Conservation (phyloP, 2,888 invertebrate species). For the Scrobipalpa atriplicella region DNA sequence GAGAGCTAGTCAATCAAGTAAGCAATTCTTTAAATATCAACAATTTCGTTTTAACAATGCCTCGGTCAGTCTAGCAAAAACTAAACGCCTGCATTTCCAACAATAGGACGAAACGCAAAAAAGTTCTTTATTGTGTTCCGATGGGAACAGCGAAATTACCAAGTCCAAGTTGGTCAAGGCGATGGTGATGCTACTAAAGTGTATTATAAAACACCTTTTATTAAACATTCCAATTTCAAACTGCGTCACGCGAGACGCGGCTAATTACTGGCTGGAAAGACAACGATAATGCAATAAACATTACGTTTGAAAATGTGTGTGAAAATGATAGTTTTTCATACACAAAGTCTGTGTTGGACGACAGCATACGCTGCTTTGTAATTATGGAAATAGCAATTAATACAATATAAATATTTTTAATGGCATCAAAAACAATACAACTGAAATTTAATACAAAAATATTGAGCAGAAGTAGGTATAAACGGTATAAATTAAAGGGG, state of each 20-base stretch:
- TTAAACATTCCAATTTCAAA: conserved; percentile 25
- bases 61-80: conserved; percentile 32
- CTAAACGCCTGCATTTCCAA: conserved; percentile 38
- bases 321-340: no score
- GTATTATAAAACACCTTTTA: conserved; percentile 26
- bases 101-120: conserved; percentile 51
- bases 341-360: no score
- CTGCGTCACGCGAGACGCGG: conserved; percentile 12
- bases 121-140: conserved; percentile 47
- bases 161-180: conserved; percentile 53
- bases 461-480: no score
- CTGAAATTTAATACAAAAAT: no score
- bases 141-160: conserved; percentile 48
- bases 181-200: conserved; percentile 34
- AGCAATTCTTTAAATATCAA: conserved; percentile 8
- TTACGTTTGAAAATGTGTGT: neutral
- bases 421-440: no score
- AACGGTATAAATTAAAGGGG: no score
- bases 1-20: conserved; percentile 15
- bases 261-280: neutral
- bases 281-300: neutral
- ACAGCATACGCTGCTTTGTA: no score
- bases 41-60: conserved; percentile 20
- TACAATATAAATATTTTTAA: no score
- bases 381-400: no score